Evolutionary conservation across 2,888 invertebrate genomes (phyloP), one percentile per base, ranked within the genome.

Genomic region (Eilema depressum): DNA sequence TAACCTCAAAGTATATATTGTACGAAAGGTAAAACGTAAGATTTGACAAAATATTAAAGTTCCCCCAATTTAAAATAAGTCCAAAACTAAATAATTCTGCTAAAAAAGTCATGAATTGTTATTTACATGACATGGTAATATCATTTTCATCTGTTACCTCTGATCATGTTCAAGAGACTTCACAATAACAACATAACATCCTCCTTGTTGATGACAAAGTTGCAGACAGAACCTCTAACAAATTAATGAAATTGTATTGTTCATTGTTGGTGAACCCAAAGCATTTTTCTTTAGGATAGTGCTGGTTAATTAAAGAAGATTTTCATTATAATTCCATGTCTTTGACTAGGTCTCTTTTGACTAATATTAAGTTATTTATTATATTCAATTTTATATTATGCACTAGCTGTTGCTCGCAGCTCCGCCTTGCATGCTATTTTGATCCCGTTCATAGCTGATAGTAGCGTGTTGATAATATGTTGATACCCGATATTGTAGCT

Each of bases 1-100:
- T 63, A 63, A 63, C 63, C 63, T 41, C 26, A 63, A 41, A 63
- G 20, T 20, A 11, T 26, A 63, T 17, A 30, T 30, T 37, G 10
- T 25, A 37, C 37, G 7, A 47, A 53, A 1, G 7, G 8, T 53
- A 3, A 53, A 53, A 7, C 20, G 20, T 53, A 10, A n/a, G 0
- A 2, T n/a, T n/a, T 53, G 2, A 2, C 20, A 53, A 53, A 7
- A 53, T n/a, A 8, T n/a, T 5, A 20, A 7, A 41, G 17, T 17
- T 41, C 8, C 1, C 7, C n/a, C n/a, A n/a, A 20, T 3, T 7
- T 41, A 17, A 12, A 41, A 3, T 0, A 17, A 41, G 17, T 41
- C 41, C 41, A n/a, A n/a, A n/a, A n/a, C n/a, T n/a, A n/a, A n/a
- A n/a, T n/a, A n/a, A n/a, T n/a, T n/a, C n/a, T 33, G 33, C 7